These are phyloP conservation scores for Alloscopus bannaensis DNA, from an alignment of 2,888 invertebrate genomes.

Conservation along the genomic window DNA sequence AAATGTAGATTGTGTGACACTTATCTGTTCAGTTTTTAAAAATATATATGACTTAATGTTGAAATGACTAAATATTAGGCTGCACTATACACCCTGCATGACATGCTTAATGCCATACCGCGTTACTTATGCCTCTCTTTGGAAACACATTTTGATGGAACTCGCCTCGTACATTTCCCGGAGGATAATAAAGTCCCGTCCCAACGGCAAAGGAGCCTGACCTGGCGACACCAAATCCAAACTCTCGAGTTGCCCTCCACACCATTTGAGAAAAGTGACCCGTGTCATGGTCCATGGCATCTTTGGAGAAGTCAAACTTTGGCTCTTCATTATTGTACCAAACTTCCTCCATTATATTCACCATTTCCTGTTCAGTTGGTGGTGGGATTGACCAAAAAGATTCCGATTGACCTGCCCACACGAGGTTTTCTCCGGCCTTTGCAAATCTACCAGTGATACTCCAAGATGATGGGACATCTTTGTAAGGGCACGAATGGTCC, in stretches of 20 bases:
- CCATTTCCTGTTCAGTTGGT: neutral
- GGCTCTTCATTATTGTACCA: constrained; percentile 68
- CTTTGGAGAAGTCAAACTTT: constrained; percentile 73
- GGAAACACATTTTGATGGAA: constrained; percentile 4
- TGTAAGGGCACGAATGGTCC: neutral
- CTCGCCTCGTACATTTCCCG: constrained; percentile 49
- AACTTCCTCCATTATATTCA: neutral
- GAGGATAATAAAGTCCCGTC: constrained; percentile 66
- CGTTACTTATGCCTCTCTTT: neutral
- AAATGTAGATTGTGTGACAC: too few species aligned
- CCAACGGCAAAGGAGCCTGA: constrained; percentile 78
- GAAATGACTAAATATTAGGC: too few species aligned
- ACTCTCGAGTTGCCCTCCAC: constrained; percentile 84
- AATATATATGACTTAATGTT: too few species aligned
- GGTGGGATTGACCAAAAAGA: neutral
- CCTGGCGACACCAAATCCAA: constrained; percentile 87
- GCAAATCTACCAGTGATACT: neutral
- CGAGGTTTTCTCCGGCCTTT: neutral
- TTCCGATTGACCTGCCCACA: neutral
- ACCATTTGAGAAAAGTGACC: constrained; percentile 92
- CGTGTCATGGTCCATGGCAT: constrained; percentile 59
- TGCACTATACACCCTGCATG: too few species aligned
- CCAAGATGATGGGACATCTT: neutral
- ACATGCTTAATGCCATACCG: too few species aligned
- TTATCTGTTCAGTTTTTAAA: too few species aligned